Evolutionary conservation across 2,888 invertebrate genomes (phyloP).

Genomic region (Drosophila antonietae): DNA sequence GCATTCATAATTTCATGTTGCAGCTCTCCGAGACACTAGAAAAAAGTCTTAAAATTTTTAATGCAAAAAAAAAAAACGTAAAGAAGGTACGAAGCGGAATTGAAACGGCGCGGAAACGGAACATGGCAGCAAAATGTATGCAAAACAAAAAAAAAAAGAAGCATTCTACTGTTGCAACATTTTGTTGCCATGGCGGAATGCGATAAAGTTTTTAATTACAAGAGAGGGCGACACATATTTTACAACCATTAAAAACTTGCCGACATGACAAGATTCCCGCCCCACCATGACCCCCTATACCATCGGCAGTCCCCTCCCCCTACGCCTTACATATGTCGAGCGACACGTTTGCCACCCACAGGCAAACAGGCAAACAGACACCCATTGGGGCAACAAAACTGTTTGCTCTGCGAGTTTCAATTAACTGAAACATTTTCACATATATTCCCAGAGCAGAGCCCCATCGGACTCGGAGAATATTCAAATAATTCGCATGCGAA

Average conservation of each 20-base stretch:
- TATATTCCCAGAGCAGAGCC: not conserved
- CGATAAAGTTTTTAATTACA: slow-evolving; percentile 44
- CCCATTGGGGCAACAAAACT: slow-evolving; percentile 5
- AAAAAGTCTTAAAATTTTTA: not conserved
- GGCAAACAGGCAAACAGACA: slow-evolving; percentile 2
- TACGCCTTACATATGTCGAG: not conserved
- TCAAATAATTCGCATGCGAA: slow-evolving; percentile 1
- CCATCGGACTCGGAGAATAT: not conserved
- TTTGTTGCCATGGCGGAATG: slow-evolving; percentile 37
- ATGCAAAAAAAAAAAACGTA: not conserved
- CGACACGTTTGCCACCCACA: slow-evolving; percentile 3
- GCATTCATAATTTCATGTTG: not conserved
- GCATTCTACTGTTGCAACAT: slow-evolving; percentile 6
- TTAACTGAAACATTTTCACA: slow-evolving; percentile 23
- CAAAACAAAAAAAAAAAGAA: not conserved
- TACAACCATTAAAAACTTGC: slow-evolving; percentile 47
- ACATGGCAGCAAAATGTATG: not conserved
- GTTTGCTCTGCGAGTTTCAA: slow-evolving; percentile 27
- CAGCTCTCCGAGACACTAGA: not conserved
- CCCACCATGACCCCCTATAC: too few species aligned
- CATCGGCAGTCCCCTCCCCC: not conserved
- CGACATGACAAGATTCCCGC: slow-evolving; percentile 11
- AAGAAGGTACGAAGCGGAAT: not conserved
- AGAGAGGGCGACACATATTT: slow-evolving; percentile 31
- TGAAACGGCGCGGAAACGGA: slow-evolving; percentile 8